These are phyloP conservation scores for Phallusia fumigata DNA, from an alignment of 23 tunicate species.

Conservation along the genomic window DNA sequence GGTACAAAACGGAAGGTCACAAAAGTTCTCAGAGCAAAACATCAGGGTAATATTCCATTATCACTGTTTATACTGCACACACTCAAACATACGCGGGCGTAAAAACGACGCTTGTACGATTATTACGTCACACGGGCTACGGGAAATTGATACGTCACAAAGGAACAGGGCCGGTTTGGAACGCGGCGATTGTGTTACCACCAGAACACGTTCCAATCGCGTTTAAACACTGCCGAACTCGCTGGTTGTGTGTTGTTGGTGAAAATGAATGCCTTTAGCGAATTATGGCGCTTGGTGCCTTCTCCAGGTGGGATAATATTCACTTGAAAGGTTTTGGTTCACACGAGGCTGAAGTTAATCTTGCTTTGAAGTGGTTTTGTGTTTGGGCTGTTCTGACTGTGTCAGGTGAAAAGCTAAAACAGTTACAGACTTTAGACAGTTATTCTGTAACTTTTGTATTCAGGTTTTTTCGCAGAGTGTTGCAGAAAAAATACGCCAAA, in stretches of 20 bases:
- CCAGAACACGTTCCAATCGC: not conserved
- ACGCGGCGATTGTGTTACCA: not conserved
- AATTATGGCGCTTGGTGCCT: not conserved
- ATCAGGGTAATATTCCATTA: not conserved
- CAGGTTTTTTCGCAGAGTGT: no score
- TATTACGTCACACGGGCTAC: not conserved
- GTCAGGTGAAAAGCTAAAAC: no score
- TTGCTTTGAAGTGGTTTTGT: no score
- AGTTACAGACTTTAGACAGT: no score
- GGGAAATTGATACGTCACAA: conserved; percentile 3
- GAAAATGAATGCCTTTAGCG: not conserved
- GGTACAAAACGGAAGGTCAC: not conserved
- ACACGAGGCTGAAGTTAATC: no score
- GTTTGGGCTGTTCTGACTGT: no score
- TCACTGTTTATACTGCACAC: not conserved
- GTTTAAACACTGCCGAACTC: not conserved
- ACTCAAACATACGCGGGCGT: not conserved
- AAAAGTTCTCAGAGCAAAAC: not conserved
- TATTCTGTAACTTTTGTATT: no score
- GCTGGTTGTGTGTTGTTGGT: not conserved
- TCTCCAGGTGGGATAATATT: no score
- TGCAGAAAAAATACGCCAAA: no score
- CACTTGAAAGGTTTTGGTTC: no score
- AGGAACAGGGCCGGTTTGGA: not conserved
- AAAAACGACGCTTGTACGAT: conserved; percentile 1